Evolutionary conservation across 2,797 vertebrate genomes (phyloP).

Genomic region (Megaceryle alcyon): DNA sequence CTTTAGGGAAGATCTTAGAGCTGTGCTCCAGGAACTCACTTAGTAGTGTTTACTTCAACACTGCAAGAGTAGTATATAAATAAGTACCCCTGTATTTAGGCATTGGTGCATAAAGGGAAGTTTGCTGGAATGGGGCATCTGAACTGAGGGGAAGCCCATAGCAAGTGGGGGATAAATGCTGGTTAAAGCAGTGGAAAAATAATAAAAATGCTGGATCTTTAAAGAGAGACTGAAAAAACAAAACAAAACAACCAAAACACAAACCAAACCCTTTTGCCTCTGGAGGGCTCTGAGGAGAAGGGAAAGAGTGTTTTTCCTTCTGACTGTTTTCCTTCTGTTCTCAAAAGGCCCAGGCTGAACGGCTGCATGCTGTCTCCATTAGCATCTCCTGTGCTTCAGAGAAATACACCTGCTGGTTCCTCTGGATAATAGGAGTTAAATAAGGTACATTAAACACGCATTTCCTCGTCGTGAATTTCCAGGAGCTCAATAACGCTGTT

Average conservation of each 20-base stretch:
- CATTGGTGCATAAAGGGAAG: not conserved
- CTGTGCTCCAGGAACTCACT: not conserved
- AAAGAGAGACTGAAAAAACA: not conserved
- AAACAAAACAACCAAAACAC: too few relatives aligned
- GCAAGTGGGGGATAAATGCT: not conserved
- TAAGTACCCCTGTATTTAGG: not conserved
- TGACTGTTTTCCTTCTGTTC: not conserved
- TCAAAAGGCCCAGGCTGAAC: not conserved
- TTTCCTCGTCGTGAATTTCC: conserved; percentile 7
- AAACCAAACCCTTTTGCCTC: not conserved
- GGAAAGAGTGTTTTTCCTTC: not conserved
- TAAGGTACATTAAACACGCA: not conserved
- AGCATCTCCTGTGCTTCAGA: not conserved
- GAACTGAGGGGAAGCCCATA: not conserved
- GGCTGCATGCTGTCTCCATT: not conserved
- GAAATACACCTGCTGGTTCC: conserved; percentile 41
- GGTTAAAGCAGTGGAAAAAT: not conserved
- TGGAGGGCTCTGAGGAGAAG: not conserved
- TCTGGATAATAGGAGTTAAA: conserved; percentile 9
- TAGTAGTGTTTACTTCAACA: not conserved
- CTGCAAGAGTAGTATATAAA: not conserved
- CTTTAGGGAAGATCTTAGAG: not conserved
- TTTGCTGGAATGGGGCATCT: not conserved
- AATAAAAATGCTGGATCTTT: not conserved
- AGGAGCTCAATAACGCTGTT: conserved; percentile 22